A percentile compares a stretch with the other conserved stretches of the same genome.
phyloP scores from a whole-genome alignment of 2,888 invertebrate genomes.

The Sipha maydis region DNA sequence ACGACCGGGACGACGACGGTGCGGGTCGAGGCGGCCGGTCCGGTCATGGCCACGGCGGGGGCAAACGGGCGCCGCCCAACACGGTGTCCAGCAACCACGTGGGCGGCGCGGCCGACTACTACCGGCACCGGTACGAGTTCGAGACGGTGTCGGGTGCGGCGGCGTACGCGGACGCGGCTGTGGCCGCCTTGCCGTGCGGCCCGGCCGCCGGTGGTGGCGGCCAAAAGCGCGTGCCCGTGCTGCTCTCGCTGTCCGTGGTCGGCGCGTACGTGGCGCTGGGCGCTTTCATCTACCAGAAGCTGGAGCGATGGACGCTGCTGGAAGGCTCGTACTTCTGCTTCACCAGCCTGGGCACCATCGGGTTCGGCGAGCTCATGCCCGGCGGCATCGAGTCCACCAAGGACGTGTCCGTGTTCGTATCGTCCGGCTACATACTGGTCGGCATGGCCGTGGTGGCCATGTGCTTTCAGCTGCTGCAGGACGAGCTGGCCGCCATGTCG shows the following conservation, averaged over 20 bases:
- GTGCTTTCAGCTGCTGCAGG: constrained; percentile 87
- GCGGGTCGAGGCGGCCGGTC: constrained; percentile 58
- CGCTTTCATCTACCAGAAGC: constrained; percentile 86
- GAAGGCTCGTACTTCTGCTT: constrained; percentile 79
- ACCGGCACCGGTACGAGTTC: constrained; percentile 47
- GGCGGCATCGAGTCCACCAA: constrained; percentile 72
- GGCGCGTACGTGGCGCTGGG: constrained; percentile 89
- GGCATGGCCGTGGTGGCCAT: constrained; percentile 88
- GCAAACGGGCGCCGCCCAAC: constrained; percentile 63
- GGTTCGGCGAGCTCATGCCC: constrained; percentile 83
- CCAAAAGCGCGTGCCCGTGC: constrained; percentile 79
- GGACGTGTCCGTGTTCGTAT: constrained; percentile 77
- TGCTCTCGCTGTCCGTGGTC: constrained; percentile 85
- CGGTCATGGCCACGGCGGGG: constrained; percentile 18
- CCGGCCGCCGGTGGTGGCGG: constrained; percentile 3
- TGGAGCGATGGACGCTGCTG: constrained; percentile 91
- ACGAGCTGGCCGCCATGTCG: constrained; percentile 75
- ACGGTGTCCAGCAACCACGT: constrained; percentile 63
- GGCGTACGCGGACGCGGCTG: neutral
- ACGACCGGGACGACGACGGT: constrained; percentile 47
- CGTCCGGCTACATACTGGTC: constrained; percentile 83
- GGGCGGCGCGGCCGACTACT: constrained; percentile 14
- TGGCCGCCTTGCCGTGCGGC: neutral
- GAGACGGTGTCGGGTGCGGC: constrained; percentile 44
- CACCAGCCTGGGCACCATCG: constrained; percentile 78